Evolutionary conservation across 2,113 vertebrate genomes (phyloP).

Genomic region (Monopterus albus): DNA sequence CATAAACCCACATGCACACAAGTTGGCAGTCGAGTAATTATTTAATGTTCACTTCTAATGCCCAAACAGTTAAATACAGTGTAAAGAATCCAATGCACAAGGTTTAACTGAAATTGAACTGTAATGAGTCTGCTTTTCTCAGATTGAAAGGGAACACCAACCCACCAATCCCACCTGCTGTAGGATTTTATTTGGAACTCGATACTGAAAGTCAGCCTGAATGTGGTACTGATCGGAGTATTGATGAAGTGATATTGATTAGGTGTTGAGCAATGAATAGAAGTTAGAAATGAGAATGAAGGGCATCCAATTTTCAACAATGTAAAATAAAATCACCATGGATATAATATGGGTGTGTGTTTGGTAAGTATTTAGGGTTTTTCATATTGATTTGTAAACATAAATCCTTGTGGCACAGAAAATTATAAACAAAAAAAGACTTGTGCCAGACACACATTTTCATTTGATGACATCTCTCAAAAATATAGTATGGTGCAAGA

Average conservation of each 20-base stretch:
- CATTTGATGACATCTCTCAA: not conserved
- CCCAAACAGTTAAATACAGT: constrained; percentile 38
- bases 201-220: not conserved
- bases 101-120: constrained; percentile 31
- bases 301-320: not conserved
- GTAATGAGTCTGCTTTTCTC: constrained; percentile 28
- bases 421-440: not conserved
- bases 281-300: not conserved
- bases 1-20: constrained; percentile 11
- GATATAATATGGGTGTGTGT: not conserved
- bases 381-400: not conserved
- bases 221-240: not conserved
- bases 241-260: constrained; percentile 1
- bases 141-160: constrained; percentile 20
- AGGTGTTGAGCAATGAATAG: not conserved
- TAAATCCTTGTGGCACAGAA: not conserved
- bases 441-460: not conserved
- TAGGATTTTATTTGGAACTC: not conserved
- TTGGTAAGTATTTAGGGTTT: not conserved
- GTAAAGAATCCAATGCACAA: constrained; percentile 10
- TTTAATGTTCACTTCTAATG: constrained; percentile 41
- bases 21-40: constrained; percentile 20
- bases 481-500: constrained; percentile 10
- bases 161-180: too few species aligned
- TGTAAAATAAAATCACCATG: not conserved